These are phyloP conservation scores for Caligus rogercresseyi DNA, from an alignment of 1,140 invertebrate genomes.

Conservation along the genomic window DNA sequence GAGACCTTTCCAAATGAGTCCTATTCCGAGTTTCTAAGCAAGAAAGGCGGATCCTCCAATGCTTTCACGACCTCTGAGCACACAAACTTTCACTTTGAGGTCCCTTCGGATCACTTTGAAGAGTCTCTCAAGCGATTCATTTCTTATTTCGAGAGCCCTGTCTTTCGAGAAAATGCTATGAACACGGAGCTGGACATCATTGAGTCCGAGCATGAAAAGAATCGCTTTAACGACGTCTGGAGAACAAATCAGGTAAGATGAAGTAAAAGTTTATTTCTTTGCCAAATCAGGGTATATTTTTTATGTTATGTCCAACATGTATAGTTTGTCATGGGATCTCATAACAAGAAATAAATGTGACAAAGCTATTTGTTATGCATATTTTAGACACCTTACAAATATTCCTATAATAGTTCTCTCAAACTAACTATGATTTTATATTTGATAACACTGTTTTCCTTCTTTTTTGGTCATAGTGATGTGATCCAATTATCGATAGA, in stretches of 20 bases:
- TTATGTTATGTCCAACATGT: too few relatives aligned
- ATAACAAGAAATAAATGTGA: too few relatives aligned
- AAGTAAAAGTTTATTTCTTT: too few relatives aligned
- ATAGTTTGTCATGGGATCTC: too few relatives aligned
- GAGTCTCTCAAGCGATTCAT: slow-evolving; percentile 60
- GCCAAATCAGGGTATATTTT: too few relatives aligned
- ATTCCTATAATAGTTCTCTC: too few relatives aligned
- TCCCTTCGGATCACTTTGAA: slow-evolving; percentile 37
- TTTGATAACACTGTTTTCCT: too few relatives aligned
- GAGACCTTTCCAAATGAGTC: slow-evolving; percentile 86
- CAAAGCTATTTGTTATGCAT: too few relatives aligned
- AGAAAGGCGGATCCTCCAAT: slow-evolving; percentile 57
- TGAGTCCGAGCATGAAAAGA: slow-evolving; percentile 88
- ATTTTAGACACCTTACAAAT: too few relatives aligned
- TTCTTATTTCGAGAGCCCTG: slow-evolving; percentile 19
- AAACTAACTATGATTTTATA: too few relatives aligned
- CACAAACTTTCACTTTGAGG: slow-evolving; percentile 86
- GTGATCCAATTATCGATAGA: too few relatives aligned
- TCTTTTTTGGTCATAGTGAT: too few relatives aligned
- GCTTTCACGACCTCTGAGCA: slow-evolving; percentile 71
- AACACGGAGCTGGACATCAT: slow-evolving; percentile 87
- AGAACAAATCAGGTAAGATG: slow-evolving; percentile 15
- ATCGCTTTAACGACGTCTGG: slow-evolving; percentile 38
- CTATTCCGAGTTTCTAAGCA: slow-evolving; percentile 37
- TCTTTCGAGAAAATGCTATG: slow-evolving; percentile 49